Evolutionary conservation across 2,888 invertebrate genomes (phyloP).

Genomic region (Boloria selene): DNA sequence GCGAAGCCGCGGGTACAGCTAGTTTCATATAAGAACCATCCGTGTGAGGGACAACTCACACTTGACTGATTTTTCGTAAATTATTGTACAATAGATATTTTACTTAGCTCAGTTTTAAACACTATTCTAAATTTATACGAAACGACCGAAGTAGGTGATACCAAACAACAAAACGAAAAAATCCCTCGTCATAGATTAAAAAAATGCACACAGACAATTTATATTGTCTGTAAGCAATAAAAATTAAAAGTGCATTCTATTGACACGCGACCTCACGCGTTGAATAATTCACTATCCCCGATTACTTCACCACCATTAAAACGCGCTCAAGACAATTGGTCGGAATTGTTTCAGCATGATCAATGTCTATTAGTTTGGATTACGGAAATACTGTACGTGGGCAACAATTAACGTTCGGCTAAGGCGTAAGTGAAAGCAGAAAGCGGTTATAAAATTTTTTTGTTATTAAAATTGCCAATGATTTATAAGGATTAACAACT

Average conservation of each 20-base stretch:
- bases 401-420: slow-evolving; percentile 23
- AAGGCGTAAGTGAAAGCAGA: slow-evolving; percentile 23
- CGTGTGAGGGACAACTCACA: no score
- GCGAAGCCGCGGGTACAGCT: no score
- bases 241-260: neutral
- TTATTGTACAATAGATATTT: no score
- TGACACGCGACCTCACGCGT: slow-evolving; percentile 20
- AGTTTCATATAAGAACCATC: no score
- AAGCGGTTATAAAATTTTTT: slow-evolving; percentile 17
- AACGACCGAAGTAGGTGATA: no score
- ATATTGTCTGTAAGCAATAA: neutral
- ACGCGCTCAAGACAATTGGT: slow-evolving; percentile 33
- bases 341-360: slow-evolving; percentile 24
- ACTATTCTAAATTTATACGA: no score
- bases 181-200: no score
- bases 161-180: no score
- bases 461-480: neutral
- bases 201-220: no score
- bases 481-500: no score
- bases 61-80: no score
- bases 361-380: slow-evolving; percentile 30
- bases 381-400: slow-evolving; percentile 34
- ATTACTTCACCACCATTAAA: slow-evolving; percentile 24
- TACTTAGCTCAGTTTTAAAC: no score
- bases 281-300: slow-evolving; percentile 20